Conservation (phyloP, 2,113 vertebrate genomes). For the Excalfactoria chinensis region DNA sequence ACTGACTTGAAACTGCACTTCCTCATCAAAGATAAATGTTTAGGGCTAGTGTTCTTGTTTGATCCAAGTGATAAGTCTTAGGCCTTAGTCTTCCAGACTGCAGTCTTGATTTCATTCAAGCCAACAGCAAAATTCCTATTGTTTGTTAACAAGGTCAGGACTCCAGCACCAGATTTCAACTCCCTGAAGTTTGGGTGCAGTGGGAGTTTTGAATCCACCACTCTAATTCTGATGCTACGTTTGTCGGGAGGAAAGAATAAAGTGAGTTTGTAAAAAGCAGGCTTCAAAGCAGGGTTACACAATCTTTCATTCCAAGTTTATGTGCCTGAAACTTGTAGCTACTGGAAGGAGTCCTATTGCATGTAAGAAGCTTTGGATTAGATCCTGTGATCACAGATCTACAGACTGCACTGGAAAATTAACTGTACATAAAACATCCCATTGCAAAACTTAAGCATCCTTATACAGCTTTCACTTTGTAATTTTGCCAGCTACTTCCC, state of each 20-base stretch:
- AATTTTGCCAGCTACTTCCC: not conserved
- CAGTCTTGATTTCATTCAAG: slow-evolving; percentile 58
- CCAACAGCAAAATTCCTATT: slow-evolving; percentile 62
- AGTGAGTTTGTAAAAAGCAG: not conserved
- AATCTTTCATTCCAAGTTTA: not conserved
- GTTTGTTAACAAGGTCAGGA: slow-evolving; percentile 49
- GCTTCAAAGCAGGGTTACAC: not conserved
- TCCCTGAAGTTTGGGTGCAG: slow-evolving; percentile 34
- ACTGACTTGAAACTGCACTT: slow-evolving; percentile 45
- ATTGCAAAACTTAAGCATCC: not conserved
- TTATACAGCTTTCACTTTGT: not conserved
- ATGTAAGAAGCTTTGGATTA: not conserved
- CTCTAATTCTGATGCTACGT: not conserved
- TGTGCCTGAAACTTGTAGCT: not conserved
- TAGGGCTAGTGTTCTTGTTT: slow-evolving; percentile 53
- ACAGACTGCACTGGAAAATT: not conserved
- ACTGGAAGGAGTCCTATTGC: not conserved
- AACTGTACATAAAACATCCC: not conserved
- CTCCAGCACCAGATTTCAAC: slow-evolving; percentile 7
- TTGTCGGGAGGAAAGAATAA: not conserved
- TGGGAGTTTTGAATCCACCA: slow-evolving; percentile 15
- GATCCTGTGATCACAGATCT: not conserved
- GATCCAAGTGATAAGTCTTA: slow-evolving; percentile 48
- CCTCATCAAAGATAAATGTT: slow-evolving; percentile 63
- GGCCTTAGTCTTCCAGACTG: slow-evolving; percentile 4